These are phyloP conservation scores for Lamellibrachia satsuma DNA, from an alignment of 2,888 invertebrate species.

Conservation along the genomic window DNA sequence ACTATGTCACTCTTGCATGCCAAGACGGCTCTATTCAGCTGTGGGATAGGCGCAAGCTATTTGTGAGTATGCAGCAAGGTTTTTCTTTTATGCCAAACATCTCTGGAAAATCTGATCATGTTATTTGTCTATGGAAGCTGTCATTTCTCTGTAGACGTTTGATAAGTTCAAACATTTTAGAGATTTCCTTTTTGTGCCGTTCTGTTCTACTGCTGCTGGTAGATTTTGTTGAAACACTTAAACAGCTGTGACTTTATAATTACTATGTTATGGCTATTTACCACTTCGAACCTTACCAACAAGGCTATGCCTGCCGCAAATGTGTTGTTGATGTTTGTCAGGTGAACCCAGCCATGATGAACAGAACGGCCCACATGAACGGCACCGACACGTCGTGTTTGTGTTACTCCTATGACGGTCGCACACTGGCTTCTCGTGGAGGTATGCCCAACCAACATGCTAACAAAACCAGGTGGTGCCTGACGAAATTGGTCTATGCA, in stretches of 20 bases:
- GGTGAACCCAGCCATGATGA: constrained; percentile 81
- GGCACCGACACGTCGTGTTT: constrained; percentile 85
- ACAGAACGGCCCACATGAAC: constrained; percentile 74
- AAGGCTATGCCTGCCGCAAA: not conserved
- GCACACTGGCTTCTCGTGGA: constrained; percentile 80
- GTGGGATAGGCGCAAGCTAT: constrained; percentile 94
- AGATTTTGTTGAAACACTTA: too few relatives aligned
- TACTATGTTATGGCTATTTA: too few relatives aligned
- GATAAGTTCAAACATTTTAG: too few relatives aligned
- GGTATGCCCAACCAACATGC: constrained; percentile 59
- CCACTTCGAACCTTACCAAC: not conserved
- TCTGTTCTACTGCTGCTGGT: too few relatives aligned
- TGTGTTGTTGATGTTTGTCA: constrained; percentile 42
- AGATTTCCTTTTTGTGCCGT: too few relatives aligned
- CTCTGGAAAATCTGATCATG: too few relatives aligned
- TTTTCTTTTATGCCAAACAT: not conserved
- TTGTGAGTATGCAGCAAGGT: constrained; percentile 68
- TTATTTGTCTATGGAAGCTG: too few relatives aligned
- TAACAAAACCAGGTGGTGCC: not conserved
- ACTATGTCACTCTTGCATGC: constrained; percentile 89
- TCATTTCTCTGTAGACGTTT: too few relatives aligned
- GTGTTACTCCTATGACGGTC: constrained; percentile 87
- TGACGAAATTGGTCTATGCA: not conserved
- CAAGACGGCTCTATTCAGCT: constrained; percentile 94
- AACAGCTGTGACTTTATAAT: too few relatives aligned